A percentile compares a stretch with the other conserved stretches of the same genome.
phyloP scores from a whole-genome alignment of 2,797 vertebrate genomes.

The Mus spretus region DNA sequence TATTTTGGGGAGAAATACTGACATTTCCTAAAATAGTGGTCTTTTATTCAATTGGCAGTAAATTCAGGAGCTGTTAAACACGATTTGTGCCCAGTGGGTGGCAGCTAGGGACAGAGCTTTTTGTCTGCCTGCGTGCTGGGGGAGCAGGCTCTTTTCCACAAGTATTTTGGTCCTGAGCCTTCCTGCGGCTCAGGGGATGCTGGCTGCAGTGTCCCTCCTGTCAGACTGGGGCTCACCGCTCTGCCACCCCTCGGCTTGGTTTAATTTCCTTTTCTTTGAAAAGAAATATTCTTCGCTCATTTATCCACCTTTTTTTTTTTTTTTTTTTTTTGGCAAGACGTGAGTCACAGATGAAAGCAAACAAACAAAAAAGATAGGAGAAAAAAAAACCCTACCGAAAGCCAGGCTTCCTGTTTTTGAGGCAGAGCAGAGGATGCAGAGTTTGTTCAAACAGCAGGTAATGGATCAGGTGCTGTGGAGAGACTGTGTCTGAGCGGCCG shows the following conservation, averaged over 20 bases:
- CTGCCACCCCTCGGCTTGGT: neutral
- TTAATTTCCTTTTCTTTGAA: conserved; percentile 80
- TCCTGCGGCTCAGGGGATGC: neutral
- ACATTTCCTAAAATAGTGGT: conserved; percentile 73
- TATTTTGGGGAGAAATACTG: conserved; percentile 63
- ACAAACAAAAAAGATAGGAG: neutral
- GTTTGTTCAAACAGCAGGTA: neutral
- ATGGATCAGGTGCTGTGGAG: neutral
- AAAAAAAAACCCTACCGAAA: neutral
- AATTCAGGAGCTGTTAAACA: conserved; percentile 20
- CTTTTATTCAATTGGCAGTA: conserved; percentile 57
- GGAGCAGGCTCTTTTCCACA: neutral
- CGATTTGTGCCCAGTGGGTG: conserved; percentile 5
- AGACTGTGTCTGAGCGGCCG: neutral
- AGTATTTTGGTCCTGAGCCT: neutral
- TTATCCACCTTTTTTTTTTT: conserved; percentile 67
- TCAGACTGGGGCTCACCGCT: neutral
- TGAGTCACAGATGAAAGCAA: conserved; percentile 69
- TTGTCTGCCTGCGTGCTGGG: neutral
- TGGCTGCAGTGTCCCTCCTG: neutral
- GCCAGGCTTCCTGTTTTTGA: conserved; percentile 20
- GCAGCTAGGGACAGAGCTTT: conserved; percentile 5
- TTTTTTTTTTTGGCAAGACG: conserved; percentile 65
- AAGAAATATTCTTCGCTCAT: neutral
- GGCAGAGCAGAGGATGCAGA: neutral